These are phyloP conservation scores for Xerus rutilus DNA, from an alignment of 2,797 vertebrate genomes.

Conservation along the genomic window DNA sequence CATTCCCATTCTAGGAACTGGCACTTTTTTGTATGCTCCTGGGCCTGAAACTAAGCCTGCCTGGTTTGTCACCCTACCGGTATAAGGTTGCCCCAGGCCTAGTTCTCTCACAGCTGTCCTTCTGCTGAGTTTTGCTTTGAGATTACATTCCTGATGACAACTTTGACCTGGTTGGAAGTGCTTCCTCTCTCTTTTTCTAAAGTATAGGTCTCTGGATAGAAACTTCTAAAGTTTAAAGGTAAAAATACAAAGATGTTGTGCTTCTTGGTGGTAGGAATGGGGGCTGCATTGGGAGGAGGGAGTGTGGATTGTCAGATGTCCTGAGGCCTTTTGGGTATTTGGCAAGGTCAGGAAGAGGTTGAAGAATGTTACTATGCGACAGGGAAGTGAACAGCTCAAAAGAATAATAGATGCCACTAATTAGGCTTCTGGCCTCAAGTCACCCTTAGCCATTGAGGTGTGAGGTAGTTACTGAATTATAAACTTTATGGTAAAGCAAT, in stretches of 20 bases:
- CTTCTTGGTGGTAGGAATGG: neutral
- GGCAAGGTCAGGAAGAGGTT: slow-evolving; percentile 37
- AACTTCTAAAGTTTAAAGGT: slow-evolving; percentile 55
- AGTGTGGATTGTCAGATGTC: neutral
- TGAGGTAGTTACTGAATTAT: slow-evolving; percentile 8
- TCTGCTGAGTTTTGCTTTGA: slow-evolving; percentile 41
- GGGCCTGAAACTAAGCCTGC: neutral
- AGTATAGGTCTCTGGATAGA: neutral
- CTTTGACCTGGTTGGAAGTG: slow-evolving; percentile 57
- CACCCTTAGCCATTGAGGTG: slow-evolving; percentile 11
- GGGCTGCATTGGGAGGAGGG: neutral
- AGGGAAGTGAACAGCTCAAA: slow-evolving; percentile 13
- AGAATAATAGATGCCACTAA: neutral
- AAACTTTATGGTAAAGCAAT: slow-evolving; percentile 35
- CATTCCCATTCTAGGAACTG: slow-evolving; percentile 25
- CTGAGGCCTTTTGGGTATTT: slow-evolving; percentile 28
- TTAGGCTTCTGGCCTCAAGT: slow-evolving; percentile 24
- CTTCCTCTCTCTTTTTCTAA: slow-evolving; percentile 47
- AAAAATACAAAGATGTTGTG: neutral
- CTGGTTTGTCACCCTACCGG: neutral
- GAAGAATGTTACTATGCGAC: slow-evolving; percentile 23
- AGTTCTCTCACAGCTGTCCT: slow-evolving; percentile 24
- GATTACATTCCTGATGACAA: slow-evolving; percentile 44
- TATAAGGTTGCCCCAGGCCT: neutral
- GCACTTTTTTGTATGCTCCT: slow-evolving; percentile 17